phyloP scores from a whole-genome alignment of 2,113 vertebrate species.

The Aphyosemion australe region DNA sequence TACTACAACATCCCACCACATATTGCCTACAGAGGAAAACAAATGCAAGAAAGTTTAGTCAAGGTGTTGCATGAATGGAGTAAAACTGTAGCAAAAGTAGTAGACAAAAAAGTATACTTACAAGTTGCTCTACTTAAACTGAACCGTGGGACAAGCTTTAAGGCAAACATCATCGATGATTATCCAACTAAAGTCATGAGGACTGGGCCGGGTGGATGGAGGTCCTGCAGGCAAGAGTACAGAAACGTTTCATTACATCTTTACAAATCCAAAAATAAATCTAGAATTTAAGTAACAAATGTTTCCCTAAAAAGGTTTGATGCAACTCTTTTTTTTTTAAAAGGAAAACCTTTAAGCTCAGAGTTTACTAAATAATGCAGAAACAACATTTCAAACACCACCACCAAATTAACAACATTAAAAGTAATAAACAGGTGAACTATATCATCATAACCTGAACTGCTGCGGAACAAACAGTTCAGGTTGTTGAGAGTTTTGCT shows the following conservation, averaged over 20 bases:
- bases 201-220: neutral
- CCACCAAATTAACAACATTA: too few relatives aligned
- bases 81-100: neutral
- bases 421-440: too few relatives aligned
- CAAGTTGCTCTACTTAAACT: slow-evolving; percentile 63
- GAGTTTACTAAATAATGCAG: too few relatives aligned
- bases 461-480: too few relatives aligned
- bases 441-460: too few relatives aligned
- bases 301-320: neutral
- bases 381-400: too few relatives aligned
- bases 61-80: neutral
- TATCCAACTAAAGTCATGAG: slow-evolving; percentile 52
- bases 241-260: neutral
- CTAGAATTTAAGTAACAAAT: neutral
- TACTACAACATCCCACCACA: neutral
- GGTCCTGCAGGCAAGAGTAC: slow-evolving; percentile 30
- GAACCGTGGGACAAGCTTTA: slow-evolving; percentile 61
- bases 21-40: neutral
- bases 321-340: too few relatives aligned
- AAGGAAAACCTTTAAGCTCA: too few relatives aligned
- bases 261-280: neutral
- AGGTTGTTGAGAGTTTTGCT: neutral
- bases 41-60: neutral
- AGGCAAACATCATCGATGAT: slow-evolving; percentile 68
- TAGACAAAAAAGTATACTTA: slow-evolving; percentile 45